Evolutionary conservation across 2,888 invertebrate genomes (phyloP), one percentile per base, ranked within the genome.

Genomic region (Orchesellides sinensis): DNA sequence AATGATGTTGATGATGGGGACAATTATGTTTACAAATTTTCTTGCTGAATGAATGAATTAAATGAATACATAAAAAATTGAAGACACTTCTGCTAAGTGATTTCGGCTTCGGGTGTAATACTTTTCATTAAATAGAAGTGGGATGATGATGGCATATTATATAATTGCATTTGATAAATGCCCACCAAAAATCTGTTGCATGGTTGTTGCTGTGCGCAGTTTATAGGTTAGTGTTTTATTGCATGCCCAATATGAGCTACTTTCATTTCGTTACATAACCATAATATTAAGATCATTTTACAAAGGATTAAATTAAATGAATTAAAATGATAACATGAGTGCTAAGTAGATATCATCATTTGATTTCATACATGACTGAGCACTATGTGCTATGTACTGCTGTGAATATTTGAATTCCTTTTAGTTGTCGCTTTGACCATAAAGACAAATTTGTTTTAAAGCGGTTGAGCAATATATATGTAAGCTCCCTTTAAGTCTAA

Each of bases 261-360:
- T 49, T 21, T 49, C 52, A 54, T 54, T 54, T 54, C 54, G 25
- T 54, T 54, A 25, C 54, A 54, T 54, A 54, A 54, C 25, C 54
- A 54, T n/a, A n/a, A n/a, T 54, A 54, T 54, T 25, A 54, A 54
- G 54, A 54, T 54, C 54, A 54, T 23, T 54, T 54, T 54, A n/a
- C 47, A 47, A 52, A 52, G 32, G 40, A 5, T 10, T 14, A 40
- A 25, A 54, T 54, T n/a, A 21, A 49, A 49, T 49, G 23, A 54
- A 54, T 25, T 40, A n/a, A 40, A 40, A 49, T 21, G 19, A 19
- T 19, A 49, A 49, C 21, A 21, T 49, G 8, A 49, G 21, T 8
- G 12, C 35, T 14, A 47, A 12, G 47, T 47, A 47, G 47, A 17
- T 47, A 47, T 47, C 47, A 47, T 10, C 23, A 3, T 25, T 10